These are phyloP conservation scores for Lucinisca nassula DNA, from an alignment of 2,888 invertebrate genomes.

Conservation along the genomic window DNA sequence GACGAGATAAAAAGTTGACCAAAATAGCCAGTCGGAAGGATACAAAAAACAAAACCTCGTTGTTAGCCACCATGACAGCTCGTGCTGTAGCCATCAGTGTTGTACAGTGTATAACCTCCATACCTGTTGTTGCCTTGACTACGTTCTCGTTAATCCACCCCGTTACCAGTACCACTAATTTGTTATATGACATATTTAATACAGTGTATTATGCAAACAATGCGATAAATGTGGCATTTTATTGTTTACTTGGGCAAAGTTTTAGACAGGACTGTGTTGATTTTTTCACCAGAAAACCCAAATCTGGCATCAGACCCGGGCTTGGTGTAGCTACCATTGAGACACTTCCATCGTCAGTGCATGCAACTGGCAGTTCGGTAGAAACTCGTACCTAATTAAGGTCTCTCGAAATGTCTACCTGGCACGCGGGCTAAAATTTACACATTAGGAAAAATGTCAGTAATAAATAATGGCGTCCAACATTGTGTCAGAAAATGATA, in stretches of 20 bases:
- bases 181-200: not conserved
- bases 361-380: too few species aligned
- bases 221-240: not conserved
- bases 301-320: too few species aligned
- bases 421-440: too few species aligned
- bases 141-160: not conserved
- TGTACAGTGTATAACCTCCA: not conserved
- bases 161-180: not conserved
- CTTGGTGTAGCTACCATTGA: too few species aligned
- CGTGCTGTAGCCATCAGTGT: not conserved
- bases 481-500: too few species aligned
- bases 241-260: not conserved
- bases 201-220: not conserved
- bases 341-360: too few species aligned
- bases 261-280: not conserved
- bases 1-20: not conserved
- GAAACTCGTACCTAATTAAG: too few species aligned
- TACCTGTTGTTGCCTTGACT: not conserved
- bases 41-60: not conserved
- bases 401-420: too few species aligned
- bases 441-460: too few species aligned
- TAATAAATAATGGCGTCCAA: too few species aligned
- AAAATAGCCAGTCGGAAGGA: not conserved
- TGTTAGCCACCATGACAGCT: not conserved
- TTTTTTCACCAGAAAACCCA: too few species aligned